Conservation (phyloP, 1,140 invertebrate genomes). For the Drosophila melanica region DNA sequence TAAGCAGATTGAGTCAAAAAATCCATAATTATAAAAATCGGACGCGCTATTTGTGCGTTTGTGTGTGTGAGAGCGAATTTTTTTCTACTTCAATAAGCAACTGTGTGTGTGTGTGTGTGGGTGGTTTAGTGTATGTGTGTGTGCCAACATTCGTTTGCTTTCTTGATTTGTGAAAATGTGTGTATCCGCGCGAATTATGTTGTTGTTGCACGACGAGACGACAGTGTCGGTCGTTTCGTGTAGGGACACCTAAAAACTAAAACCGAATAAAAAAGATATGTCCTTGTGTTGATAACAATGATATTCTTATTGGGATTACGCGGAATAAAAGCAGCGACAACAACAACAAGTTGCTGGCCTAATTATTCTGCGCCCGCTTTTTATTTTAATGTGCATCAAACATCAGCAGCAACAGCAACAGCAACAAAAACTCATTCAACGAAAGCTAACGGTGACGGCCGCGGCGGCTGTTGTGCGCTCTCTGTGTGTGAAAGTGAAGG, state of each 20-base stretch:
- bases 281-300: conserved; percentile 57
- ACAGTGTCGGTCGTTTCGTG: conserved; percentile 33
- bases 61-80: conserved; percentile 11
- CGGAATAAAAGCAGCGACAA: conserved; percentile 17
- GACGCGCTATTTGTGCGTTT: conserved; percentile 12
- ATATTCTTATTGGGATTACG: conserved; percentile 47
- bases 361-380: conserved; percentile 56
- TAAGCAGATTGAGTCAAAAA: conserved; percentile 64
- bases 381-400: conserved; percentile 42
- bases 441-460: conserved; percentile 48
- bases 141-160: conserved; percentile 71
- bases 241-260: conserved; percentile 29
- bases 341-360: conserved; percentile 53
- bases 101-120: conserved; percentile 20
- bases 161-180: conserved; percentile 82
- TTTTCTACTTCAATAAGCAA: conserved; percentile 3
- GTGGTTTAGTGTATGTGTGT: conserved; percentile 44
- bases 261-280: conserved; percentile 38
- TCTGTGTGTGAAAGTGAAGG: conserved; percentile 68
- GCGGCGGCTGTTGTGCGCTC: conserved; percentile 34
- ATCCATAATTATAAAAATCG: conserved; percentile 60
- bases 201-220: conserved; percentile 40
- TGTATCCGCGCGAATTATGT: conserved; percentile 72
- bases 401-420: conserved; percentile 25
- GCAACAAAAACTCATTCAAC: conserved; percentile 49